These are phyloP conservation scores for Castor canadensis DNA, from an alignment of 2,113 vertebrate genomes.

Conservation along the genomic window DNA sequence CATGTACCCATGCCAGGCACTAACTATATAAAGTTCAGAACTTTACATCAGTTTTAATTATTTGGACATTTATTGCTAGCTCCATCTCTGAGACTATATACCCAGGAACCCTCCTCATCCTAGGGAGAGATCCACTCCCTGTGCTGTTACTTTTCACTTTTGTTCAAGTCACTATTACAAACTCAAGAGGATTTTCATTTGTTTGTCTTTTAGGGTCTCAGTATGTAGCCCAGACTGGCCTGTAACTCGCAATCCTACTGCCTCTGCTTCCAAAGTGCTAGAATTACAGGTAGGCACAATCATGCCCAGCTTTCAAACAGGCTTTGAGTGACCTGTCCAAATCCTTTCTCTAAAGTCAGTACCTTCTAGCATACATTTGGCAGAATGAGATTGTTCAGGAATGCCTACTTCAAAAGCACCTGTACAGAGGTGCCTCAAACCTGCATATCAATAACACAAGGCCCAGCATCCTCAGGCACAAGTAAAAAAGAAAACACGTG, in stretches of 20 bases:
- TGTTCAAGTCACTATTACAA: background rate
- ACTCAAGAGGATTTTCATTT: no score
- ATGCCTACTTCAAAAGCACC: background rate
- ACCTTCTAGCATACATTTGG: background rate
- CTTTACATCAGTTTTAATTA: background rate
- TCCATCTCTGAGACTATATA: no score
- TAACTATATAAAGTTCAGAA: background rate
- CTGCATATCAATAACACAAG: background rate
- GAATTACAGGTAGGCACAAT: no score
- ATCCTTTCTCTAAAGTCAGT: background rate
- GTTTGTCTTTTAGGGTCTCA: no score
- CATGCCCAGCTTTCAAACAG: no score
- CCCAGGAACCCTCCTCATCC: background rate
- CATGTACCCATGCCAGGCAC: rapidly evolving
- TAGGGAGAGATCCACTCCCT: background rate
- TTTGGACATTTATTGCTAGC: background rate
- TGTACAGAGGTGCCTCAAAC: background rate
- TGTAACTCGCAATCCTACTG: no score
- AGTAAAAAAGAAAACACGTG: background rate
- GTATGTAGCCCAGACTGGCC: no score
- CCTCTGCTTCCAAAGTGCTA: no score
- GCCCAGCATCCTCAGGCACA: background rate
- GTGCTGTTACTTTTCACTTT: background rate
- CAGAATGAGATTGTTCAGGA: background rate
- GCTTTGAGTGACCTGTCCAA: background rate